phyloP scores from a whole-genome alignment of 2,797 vertebrate genomes.

The Brachyalestes nurse region DNA sequence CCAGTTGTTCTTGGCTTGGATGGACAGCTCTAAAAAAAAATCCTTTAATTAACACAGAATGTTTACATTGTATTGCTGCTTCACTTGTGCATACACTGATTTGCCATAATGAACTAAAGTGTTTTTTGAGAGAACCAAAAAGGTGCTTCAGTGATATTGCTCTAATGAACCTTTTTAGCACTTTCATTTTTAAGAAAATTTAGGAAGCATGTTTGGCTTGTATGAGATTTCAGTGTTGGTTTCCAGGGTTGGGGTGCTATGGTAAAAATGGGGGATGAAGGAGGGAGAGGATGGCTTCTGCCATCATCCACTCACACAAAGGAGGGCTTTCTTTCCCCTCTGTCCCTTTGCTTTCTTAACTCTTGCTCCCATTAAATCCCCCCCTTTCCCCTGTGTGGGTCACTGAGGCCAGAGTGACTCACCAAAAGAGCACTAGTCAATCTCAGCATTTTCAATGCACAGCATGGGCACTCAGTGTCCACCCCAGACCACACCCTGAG shows the following conservation, averaged over 20 bases:
- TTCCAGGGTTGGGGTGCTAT: slow-evolving; percentile 39
- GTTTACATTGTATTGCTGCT: no score
- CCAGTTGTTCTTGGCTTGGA: no score
- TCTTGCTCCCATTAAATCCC: slow-evolving; percentile 61
- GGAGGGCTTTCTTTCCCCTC: slow-evolving; percentile 63
- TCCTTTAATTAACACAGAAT: no score
- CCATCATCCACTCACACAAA: slow-evolving; percentile 58
- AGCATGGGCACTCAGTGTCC: slow-evolving; percentile 21
- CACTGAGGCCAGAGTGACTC: slow-evolving; percentile 53
- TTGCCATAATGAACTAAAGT: background rate
- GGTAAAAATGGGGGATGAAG: slow-evolving; percentile 41
- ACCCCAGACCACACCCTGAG: slow-evolving; percentile 7
- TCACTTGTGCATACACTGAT: no score
- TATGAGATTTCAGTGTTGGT: slow-evolving; percentile 66
- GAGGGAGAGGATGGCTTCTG: slow-evolving; percentile 44
- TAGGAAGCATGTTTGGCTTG: slow-evolving; percentile 66
- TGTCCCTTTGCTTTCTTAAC: slow-evolving; percentile 63
- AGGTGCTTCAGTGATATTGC: background rate
- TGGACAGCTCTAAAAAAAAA: no score
- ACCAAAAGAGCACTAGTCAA: slow-evolving; percentile 52
- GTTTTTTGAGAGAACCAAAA: background rate
- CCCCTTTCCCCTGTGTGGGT: slow-evolving; percentile 40
- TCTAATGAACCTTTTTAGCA: background rate
- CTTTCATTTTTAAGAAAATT: slow-evolving; percentile 29
- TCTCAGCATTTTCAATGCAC: slow-evolving; percentile 40